A percentile compares a stretch with the other conserved stretches of the same genome.
These are phyloP conservation scores for Conus ventricosus DNA, from an alignment of 1,140 invertebrate genomes.

Conservation along the genomic window DNA sequence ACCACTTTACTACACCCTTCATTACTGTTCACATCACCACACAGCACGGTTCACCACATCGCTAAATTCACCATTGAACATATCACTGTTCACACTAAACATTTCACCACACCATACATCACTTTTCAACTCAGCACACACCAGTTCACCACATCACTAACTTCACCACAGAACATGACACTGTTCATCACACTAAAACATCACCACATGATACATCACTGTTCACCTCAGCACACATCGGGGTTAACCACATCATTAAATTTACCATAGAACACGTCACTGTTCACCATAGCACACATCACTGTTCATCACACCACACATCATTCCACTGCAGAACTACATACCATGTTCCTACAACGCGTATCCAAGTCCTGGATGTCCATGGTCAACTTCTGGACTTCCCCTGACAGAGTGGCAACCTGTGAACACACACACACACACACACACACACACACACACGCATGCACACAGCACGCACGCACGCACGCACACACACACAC, in stretches of 20 bases:
- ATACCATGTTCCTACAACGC: constrained; percentile 59
- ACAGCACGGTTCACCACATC: too few species aligned
- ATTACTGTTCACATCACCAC: too few species aligned
- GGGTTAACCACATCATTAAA: not conserved
- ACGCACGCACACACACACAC: not conserved
- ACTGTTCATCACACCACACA: not conserved
- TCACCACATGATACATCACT: not conserved
- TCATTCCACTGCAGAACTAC: constrained; percentile 20
- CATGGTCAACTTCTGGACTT: constrained; percentile 62
- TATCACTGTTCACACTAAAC: too few species aligned
- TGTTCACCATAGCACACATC: not conserved
- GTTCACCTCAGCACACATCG: not conserved
- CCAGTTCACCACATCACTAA: too few species aligned
- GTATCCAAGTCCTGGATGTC: constrained; percentile 62
- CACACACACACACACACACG: too few species aligned
- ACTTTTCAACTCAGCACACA: too few species aligned
- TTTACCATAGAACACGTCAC: not conserved
- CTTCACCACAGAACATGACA: too few species aligned
- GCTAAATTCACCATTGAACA: too few species aligned
- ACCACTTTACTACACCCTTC: too few species aligned
- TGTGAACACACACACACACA: constrained; percentile 38
- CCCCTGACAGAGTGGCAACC: constrained; percentile 56
- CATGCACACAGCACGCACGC: too few species aligned
- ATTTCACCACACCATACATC: too few species aligned
- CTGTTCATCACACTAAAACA: too few species aligned